These are phyloP conservation scores for Andrena fulva DNA, from an alignment of 2,888 invertebrate species.

Conservation along the genomic window DNA sequence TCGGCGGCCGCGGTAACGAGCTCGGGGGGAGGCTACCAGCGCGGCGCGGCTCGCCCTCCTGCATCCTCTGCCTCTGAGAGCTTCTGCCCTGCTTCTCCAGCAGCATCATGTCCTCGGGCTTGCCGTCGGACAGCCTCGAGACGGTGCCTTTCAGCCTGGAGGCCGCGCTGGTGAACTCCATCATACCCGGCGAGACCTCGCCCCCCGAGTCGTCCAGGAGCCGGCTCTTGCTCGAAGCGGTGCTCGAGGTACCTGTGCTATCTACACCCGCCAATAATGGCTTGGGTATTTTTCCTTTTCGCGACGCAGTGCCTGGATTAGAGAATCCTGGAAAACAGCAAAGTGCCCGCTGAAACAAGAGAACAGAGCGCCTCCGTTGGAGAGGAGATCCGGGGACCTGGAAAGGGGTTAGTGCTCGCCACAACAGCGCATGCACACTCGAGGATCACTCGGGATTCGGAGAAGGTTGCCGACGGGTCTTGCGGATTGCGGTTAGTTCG, in stretches of 20 bases:
- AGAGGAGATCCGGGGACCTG: slow-evolving; percentile 85
- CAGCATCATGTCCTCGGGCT: slow-evolving; percentile 90
- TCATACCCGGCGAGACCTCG: slow-evolving; percentile 81
- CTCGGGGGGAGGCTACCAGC: slow-evolving; percentile 89
- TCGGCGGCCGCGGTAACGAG: slow-evolving; percentile 90
- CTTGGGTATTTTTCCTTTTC: slow-evolving; percentile 92
- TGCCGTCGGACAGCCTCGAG: slow-evolving; percentile 83
- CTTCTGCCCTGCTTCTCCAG: slow-evolving; percentile 92
- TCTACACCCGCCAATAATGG: slow-evolving; percentile 90
- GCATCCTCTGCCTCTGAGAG: slow-evolving; percentile 90
- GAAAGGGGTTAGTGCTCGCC: slow-evolving; percentile 86
- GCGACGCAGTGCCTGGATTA: slow-evolving; percentile 91
- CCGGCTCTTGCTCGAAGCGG: slow-evolving; percentile 83
- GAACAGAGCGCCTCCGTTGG: slow-evolving; percentile 85
- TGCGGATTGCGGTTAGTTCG: slow-evolving; percentile 59
- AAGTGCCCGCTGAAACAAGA: slow-evolving; percentile 91
- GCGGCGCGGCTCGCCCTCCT: slow-evolving; percentile 83
- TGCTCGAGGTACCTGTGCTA: slow-evolving; percentile 82
- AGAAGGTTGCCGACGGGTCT: not conserved
- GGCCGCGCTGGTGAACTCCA: slow-evolving; percentile 81
- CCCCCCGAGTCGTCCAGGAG: slow-evolving; percentile 81
- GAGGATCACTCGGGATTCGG: slow-evolving; percentile 51
- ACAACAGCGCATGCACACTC: slow-evolving; percentile 85
- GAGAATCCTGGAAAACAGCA: slow-evolving; percentile 95
- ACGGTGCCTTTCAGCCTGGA: slow-evolving; percentile 77